phyloP scores from a whole-genome alignment of 2,797 vertebrate species.

The Thripadectes ignobilis region DNA sequence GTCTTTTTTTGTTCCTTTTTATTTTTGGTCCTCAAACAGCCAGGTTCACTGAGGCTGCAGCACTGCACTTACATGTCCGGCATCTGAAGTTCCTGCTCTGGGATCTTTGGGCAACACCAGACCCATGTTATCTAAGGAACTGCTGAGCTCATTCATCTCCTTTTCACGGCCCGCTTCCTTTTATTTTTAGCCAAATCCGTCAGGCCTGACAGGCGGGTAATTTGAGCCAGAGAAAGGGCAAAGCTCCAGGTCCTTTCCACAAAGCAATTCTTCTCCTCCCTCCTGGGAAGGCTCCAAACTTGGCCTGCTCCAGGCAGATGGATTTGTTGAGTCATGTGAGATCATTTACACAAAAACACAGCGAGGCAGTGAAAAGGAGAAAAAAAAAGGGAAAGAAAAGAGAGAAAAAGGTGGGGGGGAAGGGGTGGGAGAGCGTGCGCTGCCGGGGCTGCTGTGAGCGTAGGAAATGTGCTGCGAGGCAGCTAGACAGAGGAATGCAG shows the following conservation, averaged over 20 bases:
- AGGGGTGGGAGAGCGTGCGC: slow-evolving; percentile 53
- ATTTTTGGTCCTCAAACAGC: background rate
- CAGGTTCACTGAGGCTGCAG: slow-evolving; percentile 42
- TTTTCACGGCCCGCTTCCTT: slow-evolving; percentile 86
- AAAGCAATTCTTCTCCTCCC: slow-evolving; percentile 87
- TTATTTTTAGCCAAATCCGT: slow-evolving; percentile 97
- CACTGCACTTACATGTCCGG: background rate
- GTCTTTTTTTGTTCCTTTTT: background rate
- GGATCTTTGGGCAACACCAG: slow-evolving; percentile 72
- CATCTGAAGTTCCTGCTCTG: slow-evolving; percentile 78
- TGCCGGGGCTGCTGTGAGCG: slow-evolving; percentile 65
- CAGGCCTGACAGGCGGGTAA: slow-evolving; percentile 91
- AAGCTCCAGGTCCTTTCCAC: slow-evolving; percentile 85
- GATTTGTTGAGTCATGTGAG: slow-evolving; percentile 99
- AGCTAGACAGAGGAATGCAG: slow-evolving; percentile 83
- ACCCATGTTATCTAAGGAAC: slow-evolving; percentile 81
- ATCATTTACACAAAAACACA: slow-evolving; percentile 92
- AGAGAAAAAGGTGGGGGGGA: slow-evolving; percentile 9
- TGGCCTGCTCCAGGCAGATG: slow-evolving; percentile 83
- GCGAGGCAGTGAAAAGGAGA: slow-evolving; percentile 73
- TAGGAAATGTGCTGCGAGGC: slow-evolving; percentile 81
- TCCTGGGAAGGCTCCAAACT: slow-evolving; percentile 86
- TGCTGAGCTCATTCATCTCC: slow-evolving; percentile 87
- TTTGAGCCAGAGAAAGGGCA: slow-evolving; percentile 88
- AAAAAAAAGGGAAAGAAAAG: background rate